These are phyloP conservation scores for Akabosia matsudoensis DNA, from an alignment of 1,140 invertebrate genomes.

Conservation along the genomic window DNA sequence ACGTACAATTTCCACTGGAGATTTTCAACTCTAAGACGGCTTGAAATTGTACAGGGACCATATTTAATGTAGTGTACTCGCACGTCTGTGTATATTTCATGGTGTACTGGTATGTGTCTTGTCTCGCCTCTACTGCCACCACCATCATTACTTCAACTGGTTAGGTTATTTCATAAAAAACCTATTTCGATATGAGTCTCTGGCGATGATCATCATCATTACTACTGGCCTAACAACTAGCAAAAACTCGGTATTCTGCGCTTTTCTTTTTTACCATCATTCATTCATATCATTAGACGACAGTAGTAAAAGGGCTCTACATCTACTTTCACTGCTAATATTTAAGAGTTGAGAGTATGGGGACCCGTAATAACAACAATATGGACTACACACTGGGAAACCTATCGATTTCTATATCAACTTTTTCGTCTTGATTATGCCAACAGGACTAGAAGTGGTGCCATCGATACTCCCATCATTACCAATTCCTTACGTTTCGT, in stretches of 20 bases:
- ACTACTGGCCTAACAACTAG: neutral
- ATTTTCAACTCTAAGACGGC: conserved; percentile 24
- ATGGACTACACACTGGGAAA: no score
- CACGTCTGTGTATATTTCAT: conserved; percentile 23
- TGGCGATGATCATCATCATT: neutral
- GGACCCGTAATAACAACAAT: no score
- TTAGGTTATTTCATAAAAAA: no score
- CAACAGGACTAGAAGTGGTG: no score
- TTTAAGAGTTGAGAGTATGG: no score
- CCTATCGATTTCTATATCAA: no score
- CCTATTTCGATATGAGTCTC: no score
- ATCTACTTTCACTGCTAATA: no score
- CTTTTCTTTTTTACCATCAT: neutral
- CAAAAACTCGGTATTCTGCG: neutral
- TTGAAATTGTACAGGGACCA: conserved; percentile 24
- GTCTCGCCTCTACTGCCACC: neutral
- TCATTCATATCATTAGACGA: conserved; percentile 2
- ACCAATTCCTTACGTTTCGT: no score
- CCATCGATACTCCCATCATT: no score
- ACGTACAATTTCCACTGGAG: conserved; percentile 24
- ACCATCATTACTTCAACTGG: neutral
- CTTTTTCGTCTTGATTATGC: no score
- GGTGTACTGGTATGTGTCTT: neutral
- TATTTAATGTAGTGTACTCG: conserved; percentile 22
- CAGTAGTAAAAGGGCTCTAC: neutral